These are phyloP conservation scores for Notoglanidium macrostoma DNA, from an alignment of 2,797 vertebrate species.

Conservation along the genomic window DNA sequence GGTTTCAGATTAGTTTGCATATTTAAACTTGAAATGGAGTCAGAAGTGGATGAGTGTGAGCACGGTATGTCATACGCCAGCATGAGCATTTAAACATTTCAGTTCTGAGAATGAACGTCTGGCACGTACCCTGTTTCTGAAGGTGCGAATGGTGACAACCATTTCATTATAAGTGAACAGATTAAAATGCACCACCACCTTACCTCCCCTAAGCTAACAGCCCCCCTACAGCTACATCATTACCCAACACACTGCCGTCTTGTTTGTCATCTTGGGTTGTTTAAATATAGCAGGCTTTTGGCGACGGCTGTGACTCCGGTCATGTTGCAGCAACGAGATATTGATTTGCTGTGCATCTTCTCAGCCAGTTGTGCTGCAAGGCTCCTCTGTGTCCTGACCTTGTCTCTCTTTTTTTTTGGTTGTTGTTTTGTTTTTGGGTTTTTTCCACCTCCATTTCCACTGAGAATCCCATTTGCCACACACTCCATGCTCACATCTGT, in stretches of 20 bases:
- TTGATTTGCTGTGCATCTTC: conserved; percentile 35
- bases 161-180: not conserved
- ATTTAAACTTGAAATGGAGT: not conserved
- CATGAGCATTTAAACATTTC: not conserved
- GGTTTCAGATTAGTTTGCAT: too few relatives aligned
- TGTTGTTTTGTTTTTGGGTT: not conserved
- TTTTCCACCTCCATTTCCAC: conserved; percentile 15
- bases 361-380: conserved; percentile 21
- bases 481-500: conserved; percentile 15
- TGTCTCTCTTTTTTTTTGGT: conserved; percentile 24
- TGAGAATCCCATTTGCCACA: conserved; percentile 44
- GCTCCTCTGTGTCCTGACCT: conserved; percentile 50
- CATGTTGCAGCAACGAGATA: conserved; percentile 41
- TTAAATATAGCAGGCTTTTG: conserved; percentile 37
- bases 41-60: not conserved
- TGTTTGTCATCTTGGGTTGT: conserved; percentile 21
- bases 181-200: not conserved
- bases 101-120: not conserved
- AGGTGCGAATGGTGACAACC: not conserved
- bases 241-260: not conserved
- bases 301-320: conserved; percentile 21
- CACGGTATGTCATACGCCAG: not conserved
- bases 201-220: not conserved
- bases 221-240: not conserved
- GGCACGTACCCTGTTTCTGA: not conserved